Evolutionary conservation across 23 tunicate species (phyloP), one percentile per base, ranked within the genome.

Genomic region (Phallusia fumigata): DNA sequence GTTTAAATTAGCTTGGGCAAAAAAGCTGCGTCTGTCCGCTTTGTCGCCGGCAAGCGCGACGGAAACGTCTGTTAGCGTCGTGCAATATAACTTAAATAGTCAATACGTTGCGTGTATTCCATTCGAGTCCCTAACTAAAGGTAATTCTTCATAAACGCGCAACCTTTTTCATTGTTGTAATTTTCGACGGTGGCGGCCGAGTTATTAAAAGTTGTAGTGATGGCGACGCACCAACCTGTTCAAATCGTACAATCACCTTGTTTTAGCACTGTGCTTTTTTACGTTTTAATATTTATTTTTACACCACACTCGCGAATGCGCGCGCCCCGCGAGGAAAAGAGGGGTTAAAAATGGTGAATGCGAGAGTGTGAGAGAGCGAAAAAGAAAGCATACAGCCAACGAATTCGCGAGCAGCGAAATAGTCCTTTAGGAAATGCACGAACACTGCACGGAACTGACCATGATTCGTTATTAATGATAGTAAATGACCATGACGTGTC

Each of bases 241-340:
- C 69, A 58, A 58, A 21, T 58, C 69, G 69, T 58, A 58, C 69
- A 58, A 58, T 21, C 69, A 58, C 69, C 69, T 58, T 21, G 28
- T 22, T 58, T 58, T 24, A 24, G 28, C 69, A 58, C 69, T 58
- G 69, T 58, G 69, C 69, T 58, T 58, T 58, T 58, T 58, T 58
- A 58, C 69, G 69, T 58, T 58, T 58, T 58, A 58, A 24, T 58
- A 58, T 58, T 58, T 58, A 58, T 58, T 58, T 58, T 58, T 58
- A 58, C 69, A 58, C 69, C 69, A 13, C 69, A 22, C 69, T 58
- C 69, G 69, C 69, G 69, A 6, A 58, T 24, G 69, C 69, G 69
- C 69, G 69, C 69, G 69, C 69, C 5, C 2, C 69, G 69, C 69
- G 69, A 58, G 69, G 26, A 24, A 22, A 24, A 11, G 69, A 58